These are phyloP conservation scores for Cephus pygmeus DNA, from an alignment of 2,888 invertebrate species.

Conservation along the genomic window DNA sequence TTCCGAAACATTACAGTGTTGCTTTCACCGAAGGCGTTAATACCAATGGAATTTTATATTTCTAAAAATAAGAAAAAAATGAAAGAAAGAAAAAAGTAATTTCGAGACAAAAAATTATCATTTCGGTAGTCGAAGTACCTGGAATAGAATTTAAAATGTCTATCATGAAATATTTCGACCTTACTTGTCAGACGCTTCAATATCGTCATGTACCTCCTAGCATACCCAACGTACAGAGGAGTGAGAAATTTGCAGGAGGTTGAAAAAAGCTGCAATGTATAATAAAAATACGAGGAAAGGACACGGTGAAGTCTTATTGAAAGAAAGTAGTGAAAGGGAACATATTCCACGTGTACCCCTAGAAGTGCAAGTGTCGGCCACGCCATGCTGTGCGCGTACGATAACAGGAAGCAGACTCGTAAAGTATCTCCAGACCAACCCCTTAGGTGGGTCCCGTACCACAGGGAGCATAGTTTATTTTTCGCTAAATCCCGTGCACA, in stretches of 20 bases:
- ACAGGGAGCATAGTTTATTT: not conserved
- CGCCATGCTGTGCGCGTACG: not conserved
- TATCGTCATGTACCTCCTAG: not conserved
- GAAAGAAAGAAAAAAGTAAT: not conserved
- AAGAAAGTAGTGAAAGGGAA: not conserved
- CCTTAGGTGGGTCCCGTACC: not conserved
- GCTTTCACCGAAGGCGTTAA: not conserved
- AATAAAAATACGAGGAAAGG: not conserved
- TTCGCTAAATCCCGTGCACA: not conserved
- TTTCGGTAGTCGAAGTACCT: not conserved
- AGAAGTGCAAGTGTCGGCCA: not conserved
- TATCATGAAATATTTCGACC: not conserved
- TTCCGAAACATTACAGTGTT: not conserved
- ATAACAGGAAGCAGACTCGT: constrained; percentile 1
- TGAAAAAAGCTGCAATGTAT: not conserved
- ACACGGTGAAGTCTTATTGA: not conserved
- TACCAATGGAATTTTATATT: not conserved
- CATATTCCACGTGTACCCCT: not conserved
- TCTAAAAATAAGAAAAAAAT: not conserved
- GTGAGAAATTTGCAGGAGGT: not conserved
- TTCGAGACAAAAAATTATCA: not conserved
- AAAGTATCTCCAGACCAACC: not conserved
- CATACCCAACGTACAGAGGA: not conserved
- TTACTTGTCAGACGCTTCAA: not conserved
- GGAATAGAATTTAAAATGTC: not conserved